These are phyloP conservation scores for Pygoscelis antarcticus DNA, from an alignment of 2,113 vertebrate species.

Conservation along the genomic window DNA sequence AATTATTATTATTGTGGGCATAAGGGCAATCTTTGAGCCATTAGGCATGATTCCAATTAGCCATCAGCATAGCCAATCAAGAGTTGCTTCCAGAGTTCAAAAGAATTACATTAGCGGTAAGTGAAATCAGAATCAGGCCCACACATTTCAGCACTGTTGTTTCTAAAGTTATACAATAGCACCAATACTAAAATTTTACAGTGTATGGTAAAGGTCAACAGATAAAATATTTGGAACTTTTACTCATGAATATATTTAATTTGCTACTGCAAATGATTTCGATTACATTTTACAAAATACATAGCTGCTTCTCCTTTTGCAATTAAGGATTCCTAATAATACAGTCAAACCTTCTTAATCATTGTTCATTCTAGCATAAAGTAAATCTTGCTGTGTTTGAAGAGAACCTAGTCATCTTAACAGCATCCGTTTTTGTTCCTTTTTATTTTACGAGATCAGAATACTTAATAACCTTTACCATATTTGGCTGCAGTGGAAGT, in stretches of 20 bases:
- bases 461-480: slow-evolving; percentile 28
- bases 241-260: slow-evolving; percentile 68
- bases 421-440: slow-evolving; percentile 1
- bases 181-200: not conserved
- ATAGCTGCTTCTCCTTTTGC: slow-evolving; percentile 30
- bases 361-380: slow-evolving; percentile 65
- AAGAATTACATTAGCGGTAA: not conserved
- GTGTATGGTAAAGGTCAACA: not conserved
- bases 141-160: not conserved
- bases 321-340: slow-evolving; percentile 69
- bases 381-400: slow-evolving; percentile 65
- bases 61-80: not conserved
- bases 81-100: not conserved
- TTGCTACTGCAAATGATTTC: slow-evolving; percentile 45
- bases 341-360: slow-evolving; percentile 46
- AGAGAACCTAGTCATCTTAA: slow-evolving; percentile 45
- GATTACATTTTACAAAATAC: slow-evolving; percentile 53
- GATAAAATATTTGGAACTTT: slow-evolving; percentile 38
- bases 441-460: slow-evolving; percentile 40
- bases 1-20: not conserved
- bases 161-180: not conserved
- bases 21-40: not conserved
- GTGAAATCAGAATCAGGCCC: not conserved
- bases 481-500: not conserved
- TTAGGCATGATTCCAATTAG: not conserved